Evolutionary conservation across 2,113 vertebrate species (phyloP).

Genomic region (Myiagra hebetior): DNA sequence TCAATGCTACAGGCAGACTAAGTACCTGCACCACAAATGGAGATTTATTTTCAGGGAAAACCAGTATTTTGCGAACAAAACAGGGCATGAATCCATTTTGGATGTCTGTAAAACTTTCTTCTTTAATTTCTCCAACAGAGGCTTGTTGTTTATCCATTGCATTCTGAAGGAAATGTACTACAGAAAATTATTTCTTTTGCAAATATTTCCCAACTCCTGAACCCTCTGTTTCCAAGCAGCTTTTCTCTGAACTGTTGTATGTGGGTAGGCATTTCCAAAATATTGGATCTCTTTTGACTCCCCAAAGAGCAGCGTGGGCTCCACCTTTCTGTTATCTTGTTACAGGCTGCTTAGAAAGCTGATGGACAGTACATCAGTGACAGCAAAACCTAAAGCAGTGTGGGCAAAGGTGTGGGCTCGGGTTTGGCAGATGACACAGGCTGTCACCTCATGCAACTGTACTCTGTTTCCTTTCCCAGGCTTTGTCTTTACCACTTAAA

Average conservation of each 20-base stretch:
- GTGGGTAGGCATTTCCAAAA: not conserved
- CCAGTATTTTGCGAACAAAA: not conserved
- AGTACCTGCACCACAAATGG: not conserved
- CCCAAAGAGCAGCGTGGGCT: not conserved
- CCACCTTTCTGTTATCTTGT: not conserved
- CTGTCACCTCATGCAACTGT: not conserved
- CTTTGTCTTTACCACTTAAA: not conserved
- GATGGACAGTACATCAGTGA: not conserved
- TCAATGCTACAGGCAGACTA: not conserved
- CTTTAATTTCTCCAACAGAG: not conserved
- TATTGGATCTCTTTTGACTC: not conserved
- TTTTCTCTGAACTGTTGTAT: not conserved
- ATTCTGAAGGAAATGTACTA: not conserved
- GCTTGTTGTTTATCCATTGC: not conserved
- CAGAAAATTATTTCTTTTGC: not conserved
- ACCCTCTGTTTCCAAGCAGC: not conserved
- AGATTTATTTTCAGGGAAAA: not conserved
- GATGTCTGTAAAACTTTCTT: not conserved
- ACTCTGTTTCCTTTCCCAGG: not conserved
- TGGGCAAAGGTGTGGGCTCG: not conserved
- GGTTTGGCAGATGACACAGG: not conserved
- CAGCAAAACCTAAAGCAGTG: not conserved
- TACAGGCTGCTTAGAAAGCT: not conserved
- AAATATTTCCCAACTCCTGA: not conserved
- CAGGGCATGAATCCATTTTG: not conserved